Percentiles rank a stretch among this genome's conserved stretches.
phyloP scores from a whole-genome alignment of 2,797 vertebrate species.

The Furcifer pardalis region DNA sequence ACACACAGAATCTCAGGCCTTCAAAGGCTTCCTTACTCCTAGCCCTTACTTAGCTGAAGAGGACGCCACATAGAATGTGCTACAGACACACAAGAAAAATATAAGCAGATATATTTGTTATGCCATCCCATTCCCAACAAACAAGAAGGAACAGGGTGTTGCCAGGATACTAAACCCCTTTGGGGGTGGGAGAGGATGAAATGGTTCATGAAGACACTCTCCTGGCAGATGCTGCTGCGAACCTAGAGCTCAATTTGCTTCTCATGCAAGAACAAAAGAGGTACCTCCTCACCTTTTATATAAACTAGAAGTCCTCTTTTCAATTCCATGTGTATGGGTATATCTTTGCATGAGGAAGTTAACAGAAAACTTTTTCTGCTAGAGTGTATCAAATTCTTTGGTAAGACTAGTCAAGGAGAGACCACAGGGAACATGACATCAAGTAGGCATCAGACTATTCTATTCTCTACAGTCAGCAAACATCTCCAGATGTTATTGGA shows the following conservation, averaged over 20 bases:
- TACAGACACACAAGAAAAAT: not conserved
- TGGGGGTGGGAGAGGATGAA: too few species aligned
- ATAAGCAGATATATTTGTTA: not conserved
- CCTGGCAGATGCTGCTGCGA: not conserved
- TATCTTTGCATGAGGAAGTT: not conserved
- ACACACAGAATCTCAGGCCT: not conserved
- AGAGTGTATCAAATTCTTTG: not conserved
- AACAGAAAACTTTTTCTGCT: not conserved
- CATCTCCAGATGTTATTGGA: not conserved
- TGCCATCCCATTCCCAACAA: not conserved
- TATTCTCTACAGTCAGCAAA: not conserved
- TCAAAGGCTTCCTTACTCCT: not conserved
- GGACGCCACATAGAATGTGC: not conserved
- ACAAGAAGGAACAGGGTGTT: not conserved
- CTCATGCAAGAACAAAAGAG: not conserved
- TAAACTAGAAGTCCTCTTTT: not conserved
- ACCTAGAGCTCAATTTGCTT: not conserved
- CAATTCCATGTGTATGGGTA: not conserved
- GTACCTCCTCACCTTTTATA: not conserved
- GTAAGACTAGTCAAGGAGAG: not conserved
- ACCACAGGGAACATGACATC: not conserved
- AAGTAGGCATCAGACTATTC: not conserved
- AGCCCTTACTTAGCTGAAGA: not conserved
- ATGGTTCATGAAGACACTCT: not conserved
- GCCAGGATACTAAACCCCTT: not conserved